Evolutionary conservation across 2,888 invertebrate genomes (phyloP).

Genomic region (Julus scanicus): DNA sequence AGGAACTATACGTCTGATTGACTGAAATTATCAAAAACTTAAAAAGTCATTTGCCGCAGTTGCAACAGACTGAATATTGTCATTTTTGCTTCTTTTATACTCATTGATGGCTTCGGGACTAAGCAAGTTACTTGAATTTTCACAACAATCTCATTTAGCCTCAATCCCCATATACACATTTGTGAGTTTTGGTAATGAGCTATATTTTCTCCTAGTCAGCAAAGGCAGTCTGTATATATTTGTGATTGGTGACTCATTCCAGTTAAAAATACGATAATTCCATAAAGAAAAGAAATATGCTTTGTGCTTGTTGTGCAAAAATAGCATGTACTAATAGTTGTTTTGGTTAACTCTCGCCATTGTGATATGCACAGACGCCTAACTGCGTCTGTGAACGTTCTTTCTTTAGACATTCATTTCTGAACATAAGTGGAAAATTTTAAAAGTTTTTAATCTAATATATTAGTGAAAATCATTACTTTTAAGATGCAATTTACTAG

Average conservation of each 20-base stretch:
- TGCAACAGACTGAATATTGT: neutral
- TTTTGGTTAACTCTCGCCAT: neutral
- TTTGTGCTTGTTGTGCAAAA: neutral
- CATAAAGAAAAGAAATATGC: too few species aligned
- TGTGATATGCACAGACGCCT: neutral
- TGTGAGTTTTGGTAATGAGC: neutral
- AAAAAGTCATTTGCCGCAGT: neutral
- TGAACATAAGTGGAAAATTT: too few species aligned
- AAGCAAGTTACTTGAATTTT: neutral
- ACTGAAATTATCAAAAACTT: neutral
- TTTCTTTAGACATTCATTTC: too few species aligned
- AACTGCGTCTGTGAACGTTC: too few species aligned
- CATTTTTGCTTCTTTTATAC: neutral
- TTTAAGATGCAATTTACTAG: too few species aligned
- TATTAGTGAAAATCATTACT: too few species aligned
- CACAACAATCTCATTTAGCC: neutral
- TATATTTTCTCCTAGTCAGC: neutral
- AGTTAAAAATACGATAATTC: neutral
- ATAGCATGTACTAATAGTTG: neutral
- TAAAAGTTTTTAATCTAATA: too few species aligned
- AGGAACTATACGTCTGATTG: neutral
- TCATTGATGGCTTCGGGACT: neutral
- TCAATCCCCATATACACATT: neutral
- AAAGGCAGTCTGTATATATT: neutral
- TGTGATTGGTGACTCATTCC: conserved; percentile 34